These are phyloP conservation scores for Druon quercuslanigerum DNA, from an alignment of 1,140 invertebrate species.

Conservation along the genomic window DNA sequence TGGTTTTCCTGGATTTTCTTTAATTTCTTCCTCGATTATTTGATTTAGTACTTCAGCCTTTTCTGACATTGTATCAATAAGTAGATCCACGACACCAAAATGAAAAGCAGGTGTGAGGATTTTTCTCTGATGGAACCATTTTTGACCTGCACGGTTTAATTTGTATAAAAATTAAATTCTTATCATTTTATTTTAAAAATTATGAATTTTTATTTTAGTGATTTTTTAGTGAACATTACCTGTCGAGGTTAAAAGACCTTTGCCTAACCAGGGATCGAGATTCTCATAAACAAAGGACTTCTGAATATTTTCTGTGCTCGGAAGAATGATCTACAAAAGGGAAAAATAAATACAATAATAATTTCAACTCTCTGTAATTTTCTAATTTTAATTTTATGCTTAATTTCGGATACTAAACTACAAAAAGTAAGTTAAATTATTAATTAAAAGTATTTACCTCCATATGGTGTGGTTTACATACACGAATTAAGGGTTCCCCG, in stretches of 20 bases:
- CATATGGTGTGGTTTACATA: conserved; percentile 59
- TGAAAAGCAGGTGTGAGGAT: conserved; percentile 92
- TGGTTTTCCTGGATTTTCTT: conserved; percentile 66
- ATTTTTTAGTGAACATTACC: conserved; percentile 66
- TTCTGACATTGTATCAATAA: conserved; percentile 84
- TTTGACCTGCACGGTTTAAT: conserved; percentile 74
- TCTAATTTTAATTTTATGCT: not conserved
- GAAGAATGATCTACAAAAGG: conserved; percentile 60
- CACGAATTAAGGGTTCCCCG: conserved; percentile 40
- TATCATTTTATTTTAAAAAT: too few species aligned
- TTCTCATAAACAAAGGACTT: conserved; percentile 82
- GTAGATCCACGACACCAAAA: conserved; percentile 89
- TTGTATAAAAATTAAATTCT: too few species aligned
- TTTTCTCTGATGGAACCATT: conserved; percentile 88
- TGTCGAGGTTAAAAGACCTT: conserved; percentile 81
- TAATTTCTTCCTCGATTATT: conserved; percentile 66
- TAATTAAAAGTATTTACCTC: conserved; percentile 47
- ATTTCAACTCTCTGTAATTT: not conserved
- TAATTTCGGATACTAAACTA: not conserved
- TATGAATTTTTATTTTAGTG: not conserved
- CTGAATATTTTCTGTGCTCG: conserved; percentile 75
- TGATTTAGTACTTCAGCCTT: conserved; percentile 81
- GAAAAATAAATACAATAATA: conserved; percentile 19
- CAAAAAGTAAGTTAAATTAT: too few species aligned
- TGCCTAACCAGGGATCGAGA: conserved; percentile 81